A percentile compares a stretch with the other conserved stretches of the same genome.
Conservation (phyloP, 2,888 invertebrate genomes). For the Scaptomyza parva region DNA sequence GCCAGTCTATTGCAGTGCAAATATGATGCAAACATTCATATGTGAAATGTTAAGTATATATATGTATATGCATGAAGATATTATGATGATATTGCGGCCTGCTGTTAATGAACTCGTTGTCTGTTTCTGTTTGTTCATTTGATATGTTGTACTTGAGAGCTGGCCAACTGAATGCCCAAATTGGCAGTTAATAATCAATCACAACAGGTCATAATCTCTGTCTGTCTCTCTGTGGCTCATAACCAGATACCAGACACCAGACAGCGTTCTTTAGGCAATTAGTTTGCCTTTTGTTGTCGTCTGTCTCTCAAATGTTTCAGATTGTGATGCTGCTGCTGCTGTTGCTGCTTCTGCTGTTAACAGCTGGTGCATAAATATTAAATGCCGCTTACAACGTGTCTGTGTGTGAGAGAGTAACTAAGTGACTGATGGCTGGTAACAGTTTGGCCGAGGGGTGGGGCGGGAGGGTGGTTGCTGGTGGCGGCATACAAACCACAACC, state of each 20-base stretch:
- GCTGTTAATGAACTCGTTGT: slow-evolving; percentile 22
- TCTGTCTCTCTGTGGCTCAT: neutral
- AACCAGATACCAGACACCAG: slow-evolving; percentile 27
- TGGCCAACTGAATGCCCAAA: slow-evolving; percentile 47
- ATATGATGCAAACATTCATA: neutral
- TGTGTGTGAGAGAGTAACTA: slow-evolving; percentile 7
- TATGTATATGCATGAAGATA: neutral
- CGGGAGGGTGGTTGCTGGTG: neutral
- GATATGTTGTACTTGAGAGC: slow-evolving; percentile 15
- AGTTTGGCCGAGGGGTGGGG: neutral
- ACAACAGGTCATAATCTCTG: neutral
- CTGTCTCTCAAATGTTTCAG: slow-evolving; percentile 5
- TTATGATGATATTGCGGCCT: neutral
- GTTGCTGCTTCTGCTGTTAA: slow-evolving; percentile 29
- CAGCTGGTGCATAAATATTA: slow-evolving; percentile 66
- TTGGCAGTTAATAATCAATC: slow-evolving; percentile 59
- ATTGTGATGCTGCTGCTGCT: no score
- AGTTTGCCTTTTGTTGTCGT: slow-evolving; percentile 57
- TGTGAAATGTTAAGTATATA: neutral
- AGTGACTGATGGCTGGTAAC: slow-evolving; percentile 33
- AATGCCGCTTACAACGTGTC: slow-evolving; percentile 47
- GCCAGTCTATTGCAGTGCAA: neutral
- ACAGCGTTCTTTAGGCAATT: slow-evolving; percentile 61
- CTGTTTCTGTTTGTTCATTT: slow-evolving; percentile 2
- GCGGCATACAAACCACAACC: slow-evolving; percentile 34